These are phyloP conservation scores for Hedychridium roseum DNA, from an alignment of 2,888 invertebrate species.

Conservation along the genomic window DNA sequence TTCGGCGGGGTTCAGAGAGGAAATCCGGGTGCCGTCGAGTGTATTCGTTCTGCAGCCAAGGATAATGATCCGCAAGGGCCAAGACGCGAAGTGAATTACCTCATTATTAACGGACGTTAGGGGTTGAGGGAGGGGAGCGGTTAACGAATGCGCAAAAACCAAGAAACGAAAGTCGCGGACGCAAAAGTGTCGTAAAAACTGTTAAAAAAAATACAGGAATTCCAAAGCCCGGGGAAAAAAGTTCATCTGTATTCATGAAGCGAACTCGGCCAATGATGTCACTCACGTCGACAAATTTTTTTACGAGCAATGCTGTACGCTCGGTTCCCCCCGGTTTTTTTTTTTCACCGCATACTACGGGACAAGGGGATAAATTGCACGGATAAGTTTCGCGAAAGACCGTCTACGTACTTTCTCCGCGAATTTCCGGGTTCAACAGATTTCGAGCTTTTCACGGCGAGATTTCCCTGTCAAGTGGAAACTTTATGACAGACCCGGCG, in stretches of 20 bases:
- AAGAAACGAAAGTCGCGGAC: no score
- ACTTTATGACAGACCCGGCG: not conserved
- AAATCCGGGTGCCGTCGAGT: no score
- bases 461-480: conserved; percentile 1
- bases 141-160: no score
- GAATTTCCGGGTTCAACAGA: not conserved
- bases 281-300: not conserved
- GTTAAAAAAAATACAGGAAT: no score
- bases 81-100: no score
- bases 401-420: not conserved
- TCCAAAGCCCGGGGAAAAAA: no score
- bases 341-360: no score
- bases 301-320: not conserved
- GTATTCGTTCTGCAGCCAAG: not conserved
- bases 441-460: not conserved
- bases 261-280: no score
- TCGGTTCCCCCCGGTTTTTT: not conserved
- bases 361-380: not conserved
- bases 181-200: no score
- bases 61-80: not conserved
- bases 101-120: no score
- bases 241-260: no score
- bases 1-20: conserved; percentile 9
- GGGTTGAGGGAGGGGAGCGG: no score
- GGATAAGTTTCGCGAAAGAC: conserved; percentile 3